These are phyloP conservation scores for Rousettus leschenaultii DNA, from an alignment of 2,113 vertebrate species.

Conservation along the genomic window DNA sequence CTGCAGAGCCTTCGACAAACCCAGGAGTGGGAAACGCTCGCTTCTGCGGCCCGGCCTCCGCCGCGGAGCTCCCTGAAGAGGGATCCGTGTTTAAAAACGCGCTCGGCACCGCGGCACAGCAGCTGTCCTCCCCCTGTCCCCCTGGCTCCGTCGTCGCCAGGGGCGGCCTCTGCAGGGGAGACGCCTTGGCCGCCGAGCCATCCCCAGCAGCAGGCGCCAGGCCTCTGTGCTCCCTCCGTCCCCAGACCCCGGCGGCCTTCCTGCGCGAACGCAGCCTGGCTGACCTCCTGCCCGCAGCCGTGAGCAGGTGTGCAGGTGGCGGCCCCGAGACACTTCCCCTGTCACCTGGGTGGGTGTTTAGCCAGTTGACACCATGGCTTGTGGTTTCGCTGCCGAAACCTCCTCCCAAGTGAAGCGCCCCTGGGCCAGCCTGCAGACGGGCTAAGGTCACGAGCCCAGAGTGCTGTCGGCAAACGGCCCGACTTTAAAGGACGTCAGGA, in stretches of 20 bases:
- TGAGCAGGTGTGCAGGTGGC: neutral
- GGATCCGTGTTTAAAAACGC: neutral
- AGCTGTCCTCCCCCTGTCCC: fast-evolving
- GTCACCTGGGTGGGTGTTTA: neutral
- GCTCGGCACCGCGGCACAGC: fast-evolving
- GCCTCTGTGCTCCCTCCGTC: neutral
- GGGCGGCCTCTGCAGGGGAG: fast-evolving
- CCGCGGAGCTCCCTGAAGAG: neutral
- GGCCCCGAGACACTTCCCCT: neutral
- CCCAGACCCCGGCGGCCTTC: neutral
- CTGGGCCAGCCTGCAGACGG: fast-evolving
- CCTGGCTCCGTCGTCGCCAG: fast-evolving
- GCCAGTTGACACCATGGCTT: neutral
- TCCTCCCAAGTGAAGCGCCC: neutral
- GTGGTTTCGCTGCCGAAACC: neutral
- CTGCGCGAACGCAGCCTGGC: neutral
- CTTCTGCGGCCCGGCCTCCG: neutral
- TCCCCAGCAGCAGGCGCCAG: neutral
- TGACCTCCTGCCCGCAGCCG: neutral
- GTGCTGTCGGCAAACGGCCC: fast-evolving
- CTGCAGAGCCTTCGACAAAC: too few relatives aligned
- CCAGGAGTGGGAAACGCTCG: fast-evolving
- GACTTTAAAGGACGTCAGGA: fast-evolving
- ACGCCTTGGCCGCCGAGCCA: fast-evolving
- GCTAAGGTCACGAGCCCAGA: neutral